Evolutionary conservation across 1,140 invertebrate species (phyloP).

Genomic region (Aphaenogaster ashmeadi): DNA sequence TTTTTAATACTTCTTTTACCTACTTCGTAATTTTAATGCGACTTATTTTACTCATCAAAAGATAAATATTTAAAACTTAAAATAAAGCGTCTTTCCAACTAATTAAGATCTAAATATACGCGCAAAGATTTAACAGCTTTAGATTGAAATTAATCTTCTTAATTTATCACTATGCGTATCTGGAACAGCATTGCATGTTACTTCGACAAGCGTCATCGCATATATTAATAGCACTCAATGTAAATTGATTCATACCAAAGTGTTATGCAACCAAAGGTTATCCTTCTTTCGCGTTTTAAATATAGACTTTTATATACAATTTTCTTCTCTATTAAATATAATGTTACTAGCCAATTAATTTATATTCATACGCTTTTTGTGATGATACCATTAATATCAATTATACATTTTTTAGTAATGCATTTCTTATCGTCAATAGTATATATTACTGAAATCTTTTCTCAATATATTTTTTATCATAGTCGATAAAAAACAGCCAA

Average conservation of each 20-base stretch:
- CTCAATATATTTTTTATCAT: not conserved
- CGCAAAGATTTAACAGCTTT: not conserved
- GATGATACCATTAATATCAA: slow-evolving; percentile 11
- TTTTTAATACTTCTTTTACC: not conserved
- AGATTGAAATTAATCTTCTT: slow-evolving; percentile 31
- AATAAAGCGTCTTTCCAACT: not conserved
- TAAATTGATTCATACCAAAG: slow-evolving; percentile 28
- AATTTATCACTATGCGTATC: slow-evolving; percentile 13
- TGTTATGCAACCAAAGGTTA: slow-evolving; percentile 16
- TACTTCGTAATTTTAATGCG: not conserved
- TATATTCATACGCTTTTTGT: not conserved
- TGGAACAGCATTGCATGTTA: slow-evolving; percentile 26
- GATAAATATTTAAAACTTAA: not conserved
- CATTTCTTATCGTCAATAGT: slow-evolving; percentile 2
- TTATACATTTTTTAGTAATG: not conserved
- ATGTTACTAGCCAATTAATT: not conserved
- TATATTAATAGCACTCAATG: slow-evolving; percentile 26
- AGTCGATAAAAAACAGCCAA: not conserved
- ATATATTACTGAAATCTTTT: not conserved
- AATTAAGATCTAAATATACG: slow-evolving; percentile 10
- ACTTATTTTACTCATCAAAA: not conserved
- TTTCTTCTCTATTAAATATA: not conserved
- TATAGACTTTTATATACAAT: not conserved
- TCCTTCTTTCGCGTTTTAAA: not conserved
- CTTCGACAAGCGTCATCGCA: slow-evolving; percentile 19